Base-by-base conservation (phyloP, 2,797 vertebrate species). In the Phataginus tricuspis region DNA sequence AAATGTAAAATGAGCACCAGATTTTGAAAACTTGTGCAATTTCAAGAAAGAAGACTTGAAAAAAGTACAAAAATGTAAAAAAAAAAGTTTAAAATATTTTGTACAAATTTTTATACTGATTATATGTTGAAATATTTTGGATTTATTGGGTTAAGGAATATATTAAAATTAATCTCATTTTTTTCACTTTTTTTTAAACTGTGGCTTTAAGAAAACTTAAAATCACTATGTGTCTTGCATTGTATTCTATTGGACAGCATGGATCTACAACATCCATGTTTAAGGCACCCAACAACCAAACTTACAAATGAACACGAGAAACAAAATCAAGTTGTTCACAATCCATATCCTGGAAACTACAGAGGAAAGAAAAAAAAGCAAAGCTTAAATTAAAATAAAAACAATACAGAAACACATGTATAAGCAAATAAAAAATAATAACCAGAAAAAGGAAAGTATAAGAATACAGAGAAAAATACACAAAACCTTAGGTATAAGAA, bases 251-350 rank as follows among this genome's bases (percentile, higher is more conserved):
- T 63, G 31, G 21, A 77, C 29, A 94, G 49, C 34, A 87, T 7
- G 5, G 51, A 86, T 87, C 42, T 85, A 39, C 79, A 95, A 91
- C 27, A 94, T 94, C 61, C 93, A 91, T 31, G 42, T 94, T 94
- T 80, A 95, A 86, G 57, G 53, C 85, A 94, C 80, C 86, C 91
- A 94, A 69, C 69, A 94, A 95, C 64, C 94, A 95, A 96, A 96
- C 59, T 96, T 96, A 95, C 39, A 97, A 94, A 94, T 74, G 79
- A 84, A 87, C 71, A 96, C 0, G 1, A 85, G 59, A 97, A 95
- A 97, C 79, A 97, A 96, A 96, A 96, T 49, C 94, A 97, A 94
- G 71, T 82, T 96, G 85, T 90, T 85, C 84, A 91, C 55, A 96
- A 89, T 92, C 80, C 90, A 96, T 91, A 96, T 68, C 86, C 69